phyloP scores from a whole-genome alignment of 1,140 invertebrate genomes.

The Doryteuthis pealeii region DNA sequence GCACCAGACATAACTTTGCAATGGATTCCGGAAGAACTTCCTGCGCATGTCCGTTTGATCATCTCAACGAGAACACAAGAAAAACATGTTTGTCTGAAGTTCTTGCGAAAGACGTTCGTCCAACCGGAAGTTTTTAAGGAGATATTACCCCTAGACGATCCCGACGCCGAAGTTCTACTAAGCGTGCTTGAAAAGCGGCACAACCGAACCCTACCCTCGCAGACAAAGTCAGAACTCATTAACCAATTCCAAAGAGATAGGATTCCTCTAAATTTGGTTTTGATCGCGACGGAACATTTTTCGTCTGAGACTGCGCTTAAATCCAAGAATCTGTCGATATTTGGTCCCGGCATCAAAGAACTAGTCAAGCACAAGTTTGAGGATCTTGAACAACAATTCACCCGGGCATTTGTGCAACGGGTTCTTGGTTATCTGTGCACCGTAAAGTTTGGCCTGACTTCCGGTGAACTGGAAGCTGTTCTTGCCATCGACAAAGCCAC shows the following conservation, averaged over 20 bases:
- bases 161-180: conserved; percentile 41
- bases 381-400: conserved; percentile 69
- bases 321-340: conserved; percentile 39
- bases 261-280: conserved; percentile 50
- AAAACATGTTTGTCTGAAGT: conserved; percentile 37
- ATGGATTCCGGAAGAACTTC: conserved; percentile 56
- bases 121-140: conserved; percentile 39
- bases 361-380: conserved; percentile 64
- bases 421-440: conserved; percentile 71
- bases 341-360: conserved; percentile 46
- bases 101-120: conserved; percentile 5
- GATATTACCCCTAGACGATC: conserved; percentile 37
- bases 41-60: conserved; percentile 67
- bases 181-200: conserved; percentile 44
- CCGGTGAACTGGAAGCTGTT: conserved; percentile 75
- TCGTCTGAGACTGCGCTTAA: conserved; percentile 48
- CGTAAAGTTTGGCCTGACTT: conserved; percentile 71
- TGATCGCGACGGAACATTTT: conserved; percentile 48
- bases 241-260: conserved; percentile 48
- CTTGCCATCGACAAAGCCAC: conserved; percentile 72
- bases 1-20: too few species aligned
- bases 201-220: conserved; percentile 39
- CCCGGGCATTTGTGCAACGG: conserved; percentile 62
- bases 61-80: conserved; percentile 64
- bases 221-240: conserved; percentile 44